phyloP scores from a whole-genome alignment of 2,113 vertebrate species.

The Ailurus styani region DNA sequence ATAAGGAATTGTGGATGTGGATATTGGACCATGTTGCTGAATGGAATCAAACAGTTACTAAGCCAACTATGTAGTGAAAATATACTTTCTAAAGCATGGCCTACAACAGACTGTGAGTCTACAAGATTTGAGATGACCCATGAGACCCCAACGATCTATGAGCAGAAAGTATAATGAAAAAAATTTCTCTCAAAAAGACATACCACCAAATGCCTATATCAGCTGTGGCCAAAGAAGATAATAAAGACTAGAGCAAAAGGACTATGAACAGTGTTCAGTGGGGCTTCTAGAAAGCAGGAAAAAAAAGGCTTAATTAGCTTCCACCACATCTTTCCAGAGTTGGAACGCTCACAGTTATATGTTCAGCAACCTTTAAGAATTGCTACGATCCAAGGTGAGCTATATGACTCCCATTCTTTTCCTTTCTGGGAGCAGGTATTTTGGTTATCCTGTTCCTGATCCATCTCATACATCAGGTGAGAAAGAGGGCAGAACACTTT shows the following conservation, averaged over 20 bases:
- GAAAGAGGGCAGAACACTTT: background rate
- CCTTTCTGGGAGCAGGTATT: background rate
- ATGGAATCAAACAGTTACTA: background rate
- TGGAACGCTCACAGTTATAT: background rate
- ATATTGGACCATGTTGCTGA: background rate
- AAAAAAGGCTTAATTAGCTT: background rate
- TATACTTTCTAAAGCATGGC: background rate
- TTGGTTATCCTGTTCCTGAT: background rate
- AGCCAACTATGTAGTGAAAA: background rate
- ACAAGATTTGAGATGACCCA: background rate
- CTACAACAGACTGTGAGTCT: background rate
- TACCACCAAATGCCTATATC: background rate
- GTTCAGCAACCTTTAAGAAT: background rate
- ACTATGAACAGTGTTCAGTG: background rate
- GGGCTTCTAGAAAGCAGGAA: background rate
- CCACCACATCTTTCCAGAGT: background rate
- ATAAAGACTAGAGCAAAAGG: background rate
- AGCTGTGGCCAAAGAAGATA: background rate
- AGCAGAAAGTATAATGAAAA: background rate
- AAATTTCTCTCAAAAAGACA: background rate
- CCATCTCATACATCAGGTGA: accelerated
- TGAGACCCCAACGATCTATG: background rate
- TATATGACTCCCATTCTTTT: background rate
- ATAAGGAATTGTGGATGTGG: background rate
- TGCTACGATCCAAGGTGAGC: background rate